Evolutionary conservation across 2,797 vertebrate genomes (phyloP).

Genomic region (Lagodon rhomboides): DNA sequence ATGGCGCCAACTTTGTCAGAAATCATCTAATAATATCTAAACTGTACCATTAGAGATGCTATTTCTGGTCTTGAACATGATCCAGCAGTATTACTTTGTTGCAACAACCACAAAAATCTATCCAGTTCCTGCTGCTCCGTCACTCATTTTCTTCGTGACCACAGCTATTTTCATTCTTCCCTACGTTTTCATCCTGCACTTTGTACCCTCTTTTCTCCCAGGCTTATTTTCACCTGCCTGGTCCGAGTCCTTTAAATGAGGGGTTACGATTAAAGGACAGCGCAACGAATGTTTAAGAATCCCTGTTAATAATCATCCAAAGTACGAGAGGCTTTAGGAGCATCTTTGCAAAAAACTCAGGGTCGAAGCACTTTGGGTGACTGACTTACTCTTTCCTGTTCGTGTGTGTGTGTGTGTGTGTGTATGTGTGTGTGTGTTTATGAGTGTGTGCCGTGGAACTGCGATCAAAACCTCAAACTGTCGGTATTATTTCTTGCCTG

Average conservation of each 20-base stretch:
- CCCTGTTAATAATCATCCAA: constrained; percentile 2
- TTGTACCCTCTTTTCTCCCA: background rate
- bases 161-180: background rate
- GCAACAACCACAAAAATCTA: background rate
- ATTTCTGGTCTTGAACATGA: background rate
- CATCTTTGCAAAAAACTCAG: background rate
- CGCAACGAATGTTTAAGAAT: background rate
- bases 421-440: constrained; percentile 6
- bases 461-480: constrained; percentile 33
- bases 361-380: background rate
- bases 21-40: background rate
- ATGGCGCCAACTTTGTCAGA: background rate
- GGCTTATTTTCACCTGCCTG: constrained; percentile 3
- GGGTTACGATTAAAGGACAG: background rate
- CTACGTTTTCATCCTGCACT: background rate
- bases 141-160: constrained; percentile 13
- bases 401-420: background rate
- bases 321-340: background rate
- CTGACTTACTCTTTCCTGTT: background rate
- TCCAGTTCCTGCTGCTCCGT: background rate
- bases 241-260: constrained; percentile 11
- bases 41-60: background rate
- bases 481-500: constrained; percentile 49
- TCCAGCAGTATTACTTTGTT: constrained; percentile 10
- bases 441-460: constrained; percentile 5